These are phyloP conservation scores for Cathartes aura DNA, from an alignment of 2,113 vertebrate species.

Conservation along the genomic window DNA sequence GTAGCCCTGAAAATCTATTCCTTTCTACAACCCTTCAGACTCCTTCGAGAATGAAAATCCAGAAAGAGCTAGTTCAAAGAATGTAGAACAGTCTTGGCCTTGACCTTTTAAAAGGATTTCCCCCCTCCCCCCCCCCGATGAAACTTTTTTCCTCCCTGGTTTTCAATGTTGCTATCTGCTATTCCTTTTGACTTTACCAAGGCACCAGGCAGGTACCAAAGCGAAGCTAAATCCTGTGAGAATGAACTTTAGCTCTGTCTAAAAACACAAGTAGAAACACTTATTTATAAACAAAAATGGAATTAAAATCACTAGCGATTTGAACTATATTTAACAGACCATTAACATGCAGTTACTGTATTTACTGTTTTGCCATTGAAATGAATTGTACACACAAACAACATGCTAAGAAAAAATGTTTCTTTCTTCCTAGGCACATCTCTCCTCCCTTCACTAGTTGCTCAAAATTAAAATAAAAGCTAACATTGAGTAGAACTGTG, in stretches of 20 bases:
- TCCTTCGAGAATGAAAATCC: background rate
- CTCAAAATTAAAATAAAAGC: background rate
- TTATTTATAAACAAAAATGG: background rate
- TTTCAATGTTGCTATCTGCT: background rate
- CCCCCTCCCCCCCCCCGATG: background rate
- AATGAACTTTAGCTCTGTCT: background rate
- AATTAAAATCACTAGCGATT: background rate
- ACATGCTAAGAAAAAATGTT: background rate
- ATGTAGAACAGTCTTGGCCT: background rate
- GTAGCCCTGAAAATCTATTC: background rate
- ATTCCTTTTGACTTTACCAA: background rate
- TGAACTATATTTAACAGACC: background rate
- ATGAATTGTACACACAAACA: background rate
- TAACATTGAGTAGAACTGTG: background rate
- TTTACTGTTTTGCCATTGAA: background rate
- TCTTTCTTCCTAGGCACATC: background rate
- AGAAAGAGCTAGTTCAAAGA: background rate
- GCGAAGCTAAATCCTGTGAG: background rate
- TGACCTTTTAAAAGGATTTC: background rate
- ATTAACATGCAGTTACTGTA: background rate
- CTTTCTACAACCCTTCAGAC: background rate
- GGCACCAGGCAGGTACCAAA: background rate
- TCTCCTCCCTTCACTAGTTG: background rate
- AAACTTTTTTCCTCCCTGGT: background rate
- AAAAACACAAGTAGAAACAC: background rate